Conservation (phyloP, 1,140 invertebrate genomes). For the Pararge aegeria region DNA sequence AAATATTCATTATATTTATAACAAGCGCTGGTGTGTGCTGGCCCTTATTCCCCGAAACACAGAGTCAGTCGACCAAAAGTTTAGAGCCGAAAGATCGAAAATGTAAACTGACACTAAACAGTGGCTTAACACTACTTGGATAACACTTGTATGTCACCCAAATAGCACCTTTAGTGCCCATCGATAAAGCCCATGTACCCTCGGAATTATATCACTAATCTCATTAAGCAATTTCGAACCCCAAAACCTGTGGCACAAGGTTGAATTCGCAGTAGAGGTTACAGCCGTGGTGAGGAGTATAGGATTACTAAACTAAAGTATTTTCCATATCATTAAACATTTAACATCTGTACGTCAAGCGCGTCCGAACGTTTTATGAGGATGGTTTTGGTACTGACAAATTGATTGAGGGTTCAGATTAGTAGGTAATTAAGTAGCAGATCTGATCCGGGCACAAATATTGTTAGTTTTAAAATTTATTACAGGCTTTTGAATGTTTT, state of each 20-base stretch:
- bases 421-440: background rate
- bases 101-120: conserved; percentile 70
- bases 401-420: conserved; percentile 12
- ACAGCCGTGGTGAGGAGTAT: conserved; percentile 38
- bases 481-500: too few relatives aligned
- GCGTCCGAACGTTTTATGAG: conserved; percentile 47
- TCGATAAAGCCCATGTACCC: conserved; percentile 35
- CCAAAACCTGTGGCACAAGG: conserved; percentile 23
- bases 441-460: too few relatives aligned
- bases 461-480: too few relatives aligned
- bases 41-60: conserved; percentile 44
- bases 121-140: conserved; percentile 59
- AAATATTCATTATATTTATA: too few relatives aligned
- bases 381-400: conserved; percentile 29
- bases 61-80: conserved; percentile 44
- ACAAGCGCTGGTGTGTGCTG: too few relatives aligned
- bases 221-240: conserved; percentile 29
- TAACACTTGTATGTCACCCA: conserved; percentile 27
- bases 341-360: conserved; percentile 68
- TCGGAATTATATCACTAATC: conserved; percentile 1
- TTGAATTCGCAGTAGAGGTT: conserved; percentile 28
- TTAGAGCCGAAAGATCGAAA: conserved; percentile 57
- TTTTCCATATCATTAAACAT: conserved; percentile 71
- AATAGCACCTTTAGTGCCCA: conserved; percentile 34
- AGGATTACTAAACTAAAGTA: conserved; percentile 63